A percentile compares a stretch with the other conserved stretches of the same genome.
Conservation (phyloP, 1,140 invertebrate genomes). For the Pseudoatta argentina region DNA sequence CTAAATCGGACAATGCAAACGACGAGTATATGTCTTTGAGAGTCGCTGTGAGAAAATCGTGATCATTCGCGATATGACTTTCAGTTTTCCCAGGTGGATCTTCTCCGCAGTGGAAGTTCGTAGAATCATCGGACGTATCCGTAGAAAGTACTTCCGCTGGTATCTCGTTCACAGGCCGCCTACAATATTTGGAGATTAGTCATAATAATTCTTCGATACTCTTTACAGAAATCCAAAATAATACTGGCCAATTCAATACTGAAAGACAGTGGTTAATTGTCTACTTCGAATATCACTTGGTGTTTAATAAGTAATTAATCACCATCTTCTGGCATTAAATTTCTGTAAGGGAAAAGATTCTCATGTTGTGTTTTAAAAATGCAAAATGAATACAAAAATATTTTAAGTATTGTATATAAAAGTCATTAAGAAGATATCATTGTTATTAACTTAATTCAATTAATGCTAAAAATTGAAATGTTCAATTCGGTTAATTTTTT, state of each 20-base stretch:
- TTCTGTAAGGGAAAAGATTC: no score
- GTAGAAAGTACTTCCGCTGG: slow-evolving; percentile 64
- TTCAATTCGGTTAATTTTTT: background rate
- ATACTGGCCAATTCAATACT: no score
- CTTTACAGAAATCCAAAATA: background rate
- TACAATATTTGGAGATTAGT: slow-evolving; percentile 63
- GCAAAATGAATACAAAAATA: background rate
- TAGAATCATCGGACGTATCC: slow-evolving; percentile 58
- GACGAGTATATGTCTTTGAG: slow-evolving; percentile 2
- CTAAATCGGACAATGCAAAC: slow-evolving; percentile 40
- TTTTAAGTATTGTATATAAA: background rate
- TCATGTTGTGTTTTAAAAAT: background rate
- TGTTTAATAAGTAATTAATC: no score
- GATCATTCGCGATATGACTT: slow-evolving; percentile 66
- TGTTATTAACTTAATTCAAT: background rate
- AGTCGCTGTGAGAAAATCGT: slow-evolving; percentile 56
- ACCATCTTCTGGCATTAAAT: no score
- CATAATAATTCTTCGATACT: slow-evolving; percentile 43
- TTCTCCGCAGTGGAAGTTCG: slow-evolving; percentile 66
- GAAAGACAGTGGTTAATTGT: no score
- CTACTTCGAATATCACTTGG: no score
- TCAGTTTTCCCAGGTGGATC: slow-evolving; percentile 62
- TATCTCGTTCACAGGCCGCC: background rate
- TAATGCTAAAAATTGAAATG: background rate
- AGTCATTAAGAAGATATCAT: slow-evolving; percentile 1